Base-by-base conservation (phyloP, 2,888 invertebrate genomes). In the Melipona bicolor region DNA sequence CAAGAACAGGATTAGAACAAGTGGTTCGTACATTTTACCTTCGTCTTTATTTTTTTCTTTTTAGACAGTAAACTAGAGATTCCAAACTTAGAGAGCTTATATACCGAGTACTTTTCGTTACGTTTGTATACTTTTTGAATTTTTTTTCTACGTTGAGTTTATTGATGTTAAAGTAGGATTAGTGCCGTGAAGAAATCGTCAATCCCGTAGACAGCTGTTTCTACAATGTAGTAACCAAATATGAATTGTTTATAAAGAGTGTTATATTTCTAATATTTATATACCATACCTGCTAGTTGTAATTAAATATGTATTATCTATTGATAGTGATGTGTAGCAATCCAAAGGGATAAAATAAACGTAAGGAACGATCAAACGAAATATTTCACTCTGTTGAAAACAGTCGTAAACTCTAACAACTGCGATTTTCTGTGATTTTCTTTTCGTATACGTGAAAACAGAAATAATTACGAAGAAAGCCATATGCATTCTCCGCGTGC, bases 231-330 rank as follows among this genome's bases (percentile, higher is more conserved):
- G 11, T 36, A 64, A 50, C 43, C 9, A 9, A 15, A 59, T 62
- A 69, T 4, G 15, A 75, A 76, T 76, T 77, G 32, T 77, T 77
- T 70, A 69, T 77, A 70, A 52, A 70, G 3, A 64, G 9, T 64
- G n/a, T 36, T 69, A 21, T 59, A 69, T 24, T 32, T 32, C 50
- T 36, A 61, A 69, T 77, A 77, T 77, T 77, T 77, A 77, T 77
- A 70, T 27, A 19, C 15, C 43, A 56, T 67, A 21, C 4, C 19
- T 27, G 24, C 19, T 15, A n/a, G 21, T 73, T 49, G 61, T 62
- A 50, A 62, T 62, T 49, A 54, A 78, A 54, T 70, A 77, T 64
- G 62, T 70, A 77, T 64, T 76, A 56, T 70, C 69, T n/a, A 32
- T 76, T 19, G 24, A 69, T 24, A 62, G 32, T 52, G 36, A 70